Evolutionary conservation across 37 sponge, comb jelly and placozoan species (phyloP), one percentile per base, ranked within the genome.

Genomic region (Oscarella lobularis): DNA sequence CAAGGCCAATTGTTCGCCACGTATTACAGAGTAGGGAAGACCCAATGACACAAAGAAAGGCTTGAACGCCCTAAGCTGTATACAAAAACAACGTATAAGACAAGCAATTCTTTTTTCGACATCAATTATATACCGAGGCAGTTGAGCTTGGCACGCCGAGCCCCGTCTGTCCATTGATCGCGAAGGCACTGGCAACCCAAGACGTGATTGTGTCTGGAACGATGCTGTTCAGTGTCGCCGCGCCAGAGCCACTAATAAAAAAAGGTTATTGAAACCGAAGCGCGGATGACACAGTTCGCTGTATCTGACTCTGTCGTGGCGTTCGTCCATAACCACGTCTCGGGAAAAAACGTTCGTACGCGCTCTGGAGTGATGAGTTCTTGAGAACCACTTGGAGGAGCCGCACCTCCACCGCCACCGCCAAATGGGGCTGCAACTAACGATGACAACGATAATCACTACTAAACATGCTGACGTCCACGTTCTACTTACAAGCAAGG

Each of bases 171-270:
- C 5, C 9, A 5, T 6, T 29, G 66, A 74, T 6, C 9, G 75
- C 75, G 66, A 74, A 74, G 6, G 75, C 75, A 31, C 60, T 34
- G 9, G 55, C 75, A n/a, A 74, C 75, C 75, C 75, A 74, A 5
- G 75, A 31, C 6, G 75, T 74, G 20, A 74, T 74, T 5, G 55
- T 74, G 55, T 74, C 75, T 5, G 75, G 75, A 14, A 74, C 66
- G 66, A 31, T 6, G 6, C 75, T 34, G 27, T 5, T 39, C 9
- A 74, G 31, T 14, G 6, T 20, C 5, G 71, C 71, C 31, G 31
- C 33, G 6, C 71, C 71, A 14, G n/a, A n/a, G n/a, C n/a, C n/a
- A n/a, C n/a, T n/a, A n/a, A n/a, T n/a, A n/a, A n/a, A n/a, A n/a
- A n/a, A n/a, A n/a, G n/a, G n/a, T n/a, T n/a, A 48, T 27, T 9